phyloP scores from a whole-genome alignment of 2,888 invertebrate species.

The Pasiphila rectangulata region DNA sequence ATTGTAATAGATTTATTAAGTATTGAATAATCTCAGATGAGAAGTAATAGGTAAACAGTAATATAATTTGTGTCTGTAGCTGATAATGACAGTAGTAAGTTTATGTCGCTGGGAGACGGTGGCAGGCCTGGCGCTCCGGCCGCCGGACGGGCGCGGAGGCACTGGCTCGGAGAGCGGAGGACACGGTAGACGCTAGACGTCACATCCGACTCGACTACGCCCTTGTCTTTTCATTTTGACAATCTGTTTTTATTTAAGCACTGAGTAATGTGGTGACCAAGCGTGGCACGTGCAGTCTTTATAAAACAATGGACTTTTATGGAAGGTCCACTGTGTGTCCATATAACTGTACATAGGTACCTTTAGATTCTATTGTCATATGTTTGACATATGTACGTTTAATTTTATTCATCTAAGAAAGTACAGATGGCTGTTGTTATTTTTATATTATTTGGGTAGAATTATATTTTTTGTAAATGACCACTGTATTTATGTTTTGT shows the following conservation, averaged over 20 bases:
- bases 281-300: slow-evolving; percentile 69
- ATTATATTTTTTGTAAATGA: slow-evolving; percentile 81
- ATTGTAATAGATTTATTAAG: slow-evolving; percentile 78
- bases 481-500: slow-evolving; percentile 80
- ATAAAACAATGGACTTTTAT: slow-evolving; percentile 50
- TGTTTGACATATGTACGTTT: slow-evolving; percentile 79
- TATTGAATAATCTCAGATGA: slow-evolving; percentile 75
- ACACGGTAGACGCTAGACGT: slow-evolving; percentile 29
- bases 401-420: slow-evolving; percentile 81
- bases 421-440: slow-evolving; percentile 82
- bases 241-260: slow-evolving; percentile 53
- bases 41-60: slow-evolving; percentile 74
- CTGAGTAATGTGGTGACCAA: slow-evolving; percentile 68
- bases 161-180: slow-evolving; percentile 34
- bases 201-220: slow-evolving; percentile 45
- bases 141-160: slow-evolving; percentile 1
- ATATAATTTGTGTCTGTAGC: slow-evolving; percentile 80
- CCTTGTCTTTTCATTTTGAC: slow-evolving; percentile 46
- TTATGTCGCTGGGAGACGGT: slow-evolving; percentile 66
- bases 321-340: slow-evolving; percentile 56
- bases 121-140: not conserved
- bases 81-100: slow-evolving; percentile 75
- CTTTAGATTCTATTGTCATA: slow-evolving; percentile 79
- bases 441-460: slow-evolving; percentile 81
- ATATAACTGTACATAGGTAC: slow-evolving; percentile 74